These are phyloP conservation scores for Stomorhina lunata DNA, from an alignment of 2,888 invertebrate genomes.

Conservation along the genomic window DNA sequence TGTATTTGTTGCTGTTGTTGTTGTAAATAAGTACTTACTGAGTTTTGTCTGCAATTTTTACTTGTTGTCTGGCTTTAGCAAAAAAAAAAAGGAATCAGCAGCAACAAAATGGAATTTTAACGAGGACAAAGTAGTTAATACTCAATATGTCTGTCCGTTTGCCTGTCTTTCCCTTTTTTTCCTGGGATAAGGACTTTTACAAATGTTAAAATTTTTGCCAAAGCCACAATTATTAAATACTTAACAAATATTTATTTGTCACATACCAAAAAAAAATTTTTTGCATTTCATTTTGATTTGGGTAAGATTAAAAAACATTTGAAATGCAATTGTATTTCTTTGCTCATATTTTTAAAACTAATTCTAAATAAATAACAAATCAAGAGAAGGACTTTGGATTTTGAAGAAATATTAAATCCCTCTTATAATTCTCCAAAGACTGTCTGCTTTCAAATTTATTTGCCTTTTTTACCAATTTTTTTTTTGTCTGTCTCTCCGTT, in stretches of 20 bases:
- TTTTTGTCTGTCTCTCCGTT: not conserved
- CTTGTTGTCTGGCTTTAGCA: conserved; percentile 43
- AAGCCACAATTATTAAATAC: conserved; percentile 38
- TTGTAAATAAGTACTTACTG: conserved; percentile 46
- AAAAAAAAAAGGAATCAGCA: not conserved
- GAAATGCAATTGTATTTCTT: conserved; percentile 5
- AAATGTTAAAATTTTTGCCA: not conserved
- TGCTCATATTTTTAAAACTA: not conserved
- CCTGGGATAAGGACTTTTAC: not conserved
- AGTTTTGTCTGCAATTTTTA: conserved; percentile 47
- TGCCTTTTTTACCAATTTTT: conserved; percentile 3
- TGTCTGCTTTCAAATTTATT: conserved; percentile 42
- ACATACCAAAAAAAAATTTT: not conserved
- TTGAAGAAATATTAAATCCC: conserved; percentile 3
- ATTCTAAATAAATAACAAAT: conserved; percentile 9
- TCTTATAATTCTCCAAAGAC: conserved; percentile 43
- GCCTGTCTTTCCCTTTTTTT: not conserved
- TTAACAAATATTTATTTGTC: conserved; percentile 4
- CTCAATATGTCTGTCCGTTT: conserved; percentile 40
- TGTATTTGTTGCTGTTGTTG: conserved; percentile 34
- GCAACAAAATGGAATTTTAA: conserved; percentile 39
- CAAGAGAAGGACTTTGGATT: not conserved
- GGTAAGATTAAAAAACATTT: not conserved
- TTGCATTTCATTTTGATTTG: not conserved
- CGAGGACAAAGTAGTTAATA: conserved; percentile 54